phyloP scores from a whole-genome alignment of 2,113 vertebrate genomes.

The Dromas ardeola region DNA sequence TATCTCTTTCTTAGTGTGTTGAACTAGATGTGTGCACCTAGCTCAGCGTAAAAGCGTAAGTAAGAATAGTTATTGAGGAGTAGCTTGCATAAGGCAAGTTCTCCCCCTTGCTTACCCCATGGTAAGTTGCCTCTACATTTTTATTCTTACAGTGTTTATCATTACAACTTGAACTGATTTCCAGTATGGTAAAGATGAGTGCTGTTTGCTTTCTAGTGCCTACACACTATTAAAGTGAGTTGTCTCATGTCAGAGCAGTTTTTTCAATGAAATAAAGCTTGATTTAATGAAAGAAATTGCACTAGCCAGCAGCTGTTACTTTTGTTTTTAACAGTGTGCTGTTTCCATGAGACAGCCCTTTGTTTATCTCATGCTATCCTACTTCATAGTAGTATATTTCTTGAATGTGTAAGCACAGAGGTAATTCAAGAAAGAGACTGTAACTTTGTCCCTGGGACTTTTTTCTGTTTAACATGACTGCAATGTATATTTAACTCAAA shows the following conservation, averaged over 20 bases:
- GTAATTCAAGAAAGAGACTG: neutral
- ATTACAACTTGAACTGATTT: neutral
- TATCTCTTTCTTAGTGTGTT: neutral
- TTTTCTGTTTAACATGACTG: neutral
- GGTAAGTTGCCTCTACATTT: neutral
- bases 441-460: neutral
- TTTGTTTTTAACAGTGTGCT: neutral
- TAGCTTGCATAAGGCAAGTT: neutral
- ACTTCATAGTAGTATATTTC: neutral
- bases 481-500: neutral
- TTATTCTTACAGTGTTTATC: neutral
- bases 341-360: neutral
- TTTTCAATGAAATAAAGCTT: neutral
- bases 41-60: neutral
- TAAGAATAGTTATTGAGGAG: neutral
- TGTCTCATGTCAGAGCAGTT: neutral
- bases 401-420: neutral
- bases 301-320: neutral
- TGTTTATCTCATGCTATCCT: neutral
- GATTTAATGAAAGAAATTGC: neutral
- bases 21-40: neutral
- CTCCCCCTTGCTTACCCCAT: neutral
- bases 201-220: neutral
- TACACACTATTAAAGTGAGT: neutral
- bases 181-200: neutral